Base-by-base conservation (phyloP, 2,888 invertebrate genomes). In the Spisula solida region DNA sequence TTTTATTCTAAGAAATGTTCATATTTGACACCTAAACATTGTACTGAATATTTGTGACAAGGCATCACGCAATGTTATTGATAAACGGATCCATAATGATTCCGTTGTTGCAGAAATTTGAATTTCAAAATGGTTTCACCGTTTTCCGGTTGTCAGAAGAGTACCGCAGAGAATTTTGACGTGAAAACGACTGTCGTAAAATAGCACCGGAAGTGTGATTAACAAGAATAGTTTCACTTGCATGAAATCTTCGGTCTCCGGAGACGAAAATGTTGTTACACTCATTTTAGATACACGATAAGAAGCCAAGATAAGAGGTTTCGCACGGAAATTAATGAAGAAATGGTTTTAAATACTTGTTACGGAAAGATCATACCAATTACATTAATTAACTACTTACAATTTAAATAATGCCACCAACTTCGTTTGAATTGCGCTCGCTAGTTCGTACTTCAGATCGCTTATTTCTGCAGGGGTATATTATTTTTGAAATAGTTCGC, bases 81-180 rank as follows among this genome's bases (percentile, higher is more conserved):
- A 88, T 90, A 88, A 85, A 83, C 78, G 85, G 84, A 88, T 88
- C 84, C 81, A 87, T 90, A 86, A 90, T 81, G 75, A 79, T 88
- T 84, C 88, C 85, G 75, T 82, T 87, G 75, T 60, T 56, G 66
- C 83, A n/a, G 80, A 90, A 75, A 90, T 90, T 90, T 90, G 90
- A 90, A 90, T 87, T 90, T 90, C 88, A 88, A 88, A 91, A 89
- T 81, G 86, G 81, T 84, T 82, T 79, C 81, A 75, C 51, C 81
- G 81, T 60, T 88, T 91, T 91, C 87, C 89, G 91, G 89, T 89
- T 91, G 91, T 91, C 89, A 86, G 70, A 81, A 86, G 70, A 85
- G 82, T 81, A 88, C 91, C 88, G 85, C 85, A 87, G 91, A 88
- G 91, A 91, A 87, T 91, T 87, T 91, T 91, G 91, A 91, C 88